A percentile compares a stretch with the other conserved stretches of the same genome.
Evolutionary conservation across 1,140 invertebrate genomes (phyloP).

Genomic region (Eubasilissa regina): DNA sequence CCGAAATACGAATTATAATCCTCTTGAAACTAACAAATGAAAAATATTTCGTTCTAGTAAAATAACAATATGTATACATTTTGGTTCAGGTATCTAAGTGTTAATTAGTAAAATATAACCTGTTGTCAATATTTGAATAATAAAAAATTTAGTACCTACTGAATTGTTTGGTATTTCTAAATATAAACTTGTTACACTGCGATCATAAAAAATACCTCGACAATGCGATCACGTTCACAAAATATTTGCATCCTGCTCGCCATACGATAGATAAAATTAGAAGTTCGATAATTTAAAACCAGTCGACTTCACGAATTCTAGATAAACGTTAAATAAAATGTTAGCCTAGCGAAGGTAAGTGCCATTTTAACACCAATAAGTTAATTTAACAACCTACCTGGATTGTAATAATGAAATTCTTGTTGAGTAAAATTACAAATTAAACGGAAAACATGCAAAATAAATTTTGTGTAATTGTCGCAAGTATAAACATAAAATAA

Average conservation of each 20-base stretch:
- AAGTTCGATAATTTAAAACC: conserved; percentile 10
- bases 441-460: conserved; percentile 3
- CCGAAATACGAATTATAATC: too few species aligned
- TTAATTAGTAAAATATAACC: too few species aligned
- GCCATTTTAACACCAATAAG: not conserved
- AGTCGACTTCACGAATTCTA: conserved; percentile 6
- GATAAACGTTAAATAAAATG: conserved; percentile 20
- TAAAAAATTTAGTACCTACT: too few species aligned
- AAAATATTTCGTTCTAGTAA: too few species aligned
- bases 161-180: too few species aligned
- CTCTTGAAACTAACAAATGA: too few species aligned
- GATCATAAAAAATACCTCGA: too few species aligned
- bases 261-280: not conserved
- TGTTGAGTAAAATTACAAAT: conserved; percentile 13
- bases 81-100: too few species aligned
- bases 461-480: conserved; percentile 14
- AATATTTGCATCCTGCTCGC: conserved; percentile 23
- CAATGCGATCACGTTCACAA: conserved; percentile 2
- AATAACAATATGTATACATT: too few species aligned
- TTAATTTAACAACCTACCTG: not conserved
- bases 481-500: conserved; percentile 8
- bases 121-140: too few species aligned
- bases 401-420: conserved; percentile 9
- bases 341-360: not conserved
- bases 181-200: too few species aligned